These are phyloP conservation scores for Anabacerthia variegaticeps DNA, from an alignment of 2,797 vertebrate species.

Conservation along the genomic window DNA sequence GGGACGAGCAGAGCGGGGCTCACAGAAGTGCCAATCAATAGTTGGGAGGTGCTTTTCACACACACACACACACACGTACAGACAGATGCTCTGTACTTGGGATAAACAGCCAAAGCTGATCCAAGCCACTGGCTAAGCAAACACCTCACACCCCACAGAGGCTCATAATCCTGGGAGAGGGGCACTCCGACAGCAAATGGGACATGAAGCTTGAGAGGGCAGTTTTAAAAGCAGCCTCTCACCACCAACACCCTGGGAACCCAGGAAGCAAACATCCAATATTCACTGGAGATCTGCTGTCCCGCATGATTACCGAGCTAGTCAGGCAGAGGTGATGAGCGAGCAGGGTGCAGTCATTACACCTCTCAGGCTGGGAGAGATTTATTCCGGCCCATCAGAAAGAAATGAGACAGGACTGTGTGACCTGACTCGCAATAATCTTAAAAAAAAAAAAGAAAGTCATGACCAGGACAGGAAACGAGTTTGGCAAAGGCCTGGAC, in stretches of 20 bases:
- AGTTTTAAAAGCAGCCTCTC: neutral
- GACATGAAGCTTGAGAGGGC: neutral
- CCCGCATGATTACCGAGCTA: neutral
- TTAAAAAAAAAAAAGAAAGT: neutral
- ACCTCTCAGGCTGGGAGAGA: slow-evolving; percentile 19
- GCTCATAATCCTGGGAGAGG: neutral
- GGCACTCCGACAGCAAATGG: neutral
- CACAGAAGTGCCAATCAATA: neutral
- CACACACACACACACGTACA: rapidly evolving
- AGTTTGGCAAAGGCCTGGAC: neutral
- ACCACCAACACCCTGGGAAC: neutral
- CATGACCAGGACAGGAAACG: neutral
- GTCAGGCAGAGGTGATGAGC: slow-evolving; percentile 13
- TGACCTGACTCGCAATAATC: slow-evolving; percentile 58
- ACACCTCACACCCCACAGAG: neutral
- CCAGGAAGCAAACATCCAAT: neutral
- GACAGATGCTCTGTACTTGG: rapidly evolving
- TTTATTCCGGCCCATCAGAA: slow-evolving; percentile 52
- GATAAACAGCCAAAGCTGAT: neutral
- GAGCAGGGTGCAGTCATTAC: slow-evolving; percentile 18
- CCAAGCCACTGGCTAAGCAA: neutral
- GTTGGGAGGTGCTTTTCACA: neutral
- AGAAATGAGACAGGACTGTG: neutral
- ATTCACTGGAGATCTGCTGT: neutral
- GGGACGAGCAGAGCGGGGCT: neutral